A percentile compares a stretch with the other conserved stretches of the same genome.
Evolutionary conservation across 2,888 invertebrate genomes (phyloP).

Genomic region (Campopleginae sp.): DNA sequence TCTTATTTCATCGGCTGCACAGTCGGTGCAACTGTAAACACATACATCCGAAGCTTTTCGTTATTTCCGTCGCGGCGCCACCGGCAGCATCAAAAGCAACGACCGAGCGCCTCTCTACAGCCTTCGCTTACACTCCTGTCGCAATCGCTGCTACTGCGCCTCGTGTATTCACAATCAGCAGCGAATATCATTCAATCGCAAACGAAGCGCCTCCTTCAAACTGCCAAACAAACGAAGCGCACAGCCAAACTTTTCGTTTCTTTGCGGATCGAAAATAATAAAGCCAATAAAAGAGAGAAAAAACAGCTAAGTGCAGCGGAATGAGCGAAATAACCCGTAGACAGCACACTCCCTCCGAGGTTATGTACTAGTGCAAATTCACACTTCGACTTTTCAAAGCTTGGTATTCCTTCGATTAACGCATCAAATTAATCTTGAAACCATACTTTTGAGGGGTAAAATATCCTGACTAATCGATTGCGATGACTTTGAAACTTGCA

Average conservation of each 20-base stretch:
- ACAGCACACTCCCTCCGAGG: no score
- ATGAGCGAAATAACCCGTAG: no score
- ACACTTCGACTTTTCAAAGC: no score
- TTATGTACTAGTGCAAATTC: no score
- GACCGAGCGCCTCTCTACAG: neutral
- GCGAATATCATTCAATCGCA: neutral
- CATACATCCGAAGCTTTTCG: slow-evolving; percentile 62
- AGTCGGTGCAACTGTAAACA: slow-evolving; percentile 78
- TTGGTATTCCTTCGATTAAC: no score
- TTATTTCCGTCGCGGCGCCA: slow-evolving; percentile 44
- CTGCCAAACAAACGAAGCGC: neutral
- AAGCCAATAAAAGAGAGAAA: neutral
- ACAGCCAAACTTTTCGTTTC: neutral
- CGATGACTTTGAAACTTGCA: no score
- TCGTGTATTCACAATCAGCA: neutral
- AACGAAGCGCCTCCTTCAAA: neutral
- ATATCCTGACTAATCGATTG: no score
- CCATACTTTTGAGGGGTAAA: no score
- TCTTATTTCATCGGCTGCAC: slow-evolving; percentile 77
- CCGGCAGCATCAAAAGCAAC: neutral
- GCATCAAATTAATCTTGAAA: no score
- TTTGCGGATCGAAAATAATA: neutral
- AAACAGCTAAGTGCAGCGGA: slow-evolving; percentile 9
- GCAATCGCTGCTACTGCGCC: neutral
- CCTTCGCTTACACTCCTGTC: neutral